phyloP scores from a whole-genome alignment of 2,113 vertebrate genomes.

The Oryzias curvinotus region DNA sequence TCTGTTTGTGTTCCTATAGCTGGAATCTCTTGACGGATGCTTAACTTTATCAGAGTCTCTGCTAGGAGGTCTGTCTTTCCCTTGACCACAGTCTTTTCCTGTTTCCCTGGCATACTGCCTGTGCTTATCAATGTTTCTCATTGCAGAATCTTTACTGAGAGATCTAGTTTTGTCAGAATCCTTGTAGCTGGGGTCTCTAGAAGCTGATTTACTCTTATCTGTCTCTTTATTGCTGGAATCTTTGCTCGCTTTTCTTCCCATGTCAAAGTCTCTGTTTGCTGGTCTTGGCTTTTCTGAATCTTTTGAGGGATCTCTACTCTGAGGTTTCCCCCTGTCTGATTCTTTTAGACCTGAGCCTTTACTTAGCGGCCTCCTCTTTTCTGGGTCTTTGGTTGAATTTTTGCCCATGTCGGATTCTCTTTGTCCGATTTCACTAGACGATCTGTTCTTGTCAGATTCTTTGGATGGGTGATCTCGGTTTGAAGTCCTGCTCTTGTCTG shows the following conservation, averaged over 20 bases:
- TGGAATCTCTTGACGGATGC: conserved; percentile 61
- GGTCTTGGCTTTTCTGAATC: conserved; percentile 62
- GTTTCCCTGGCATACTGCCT: conserved; percentile 60
- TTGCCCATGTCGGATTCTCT: conserved; percentile 57
- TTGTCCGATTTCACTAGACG: conserved; percentile 49
- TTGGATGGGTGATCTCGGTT: conserved; percentile 58
- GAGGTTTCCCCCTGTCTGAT: conserved; percentile 48
- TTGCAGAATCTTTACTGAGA: conserved; percentile 43
- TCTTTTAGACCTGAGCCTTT: conserved; percentile 64
- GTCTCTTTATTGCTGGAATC: conserved; percentile 56
- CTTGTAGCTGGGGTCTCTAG: conserved; percentile 53
- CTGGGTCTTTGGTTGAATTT: conserved; percentile 61
- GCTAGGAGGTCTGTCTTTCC: conserved; percentile 67
- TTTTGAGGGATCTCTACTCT: conserved; percentile 50
- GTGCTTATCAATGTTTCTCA: conserved; percentile 59
- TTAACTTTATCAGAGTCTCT: conserved; percentile 58
- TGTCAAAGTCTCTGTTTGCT: conserved; percentile 57
- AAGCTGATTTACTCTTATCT: conserved; percentile 57
- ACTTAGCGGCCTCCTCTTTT: conserved; percentile 48
- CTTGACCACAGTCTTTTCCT: conserved; percentile 59
- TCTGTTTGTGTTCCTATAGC: conserved; percentile 65
- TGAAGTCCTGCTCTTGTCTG: conserved; percentile 53
- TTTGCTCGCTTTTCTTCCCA: conserved; percentile 53
- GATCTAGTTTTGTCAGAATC: conserved; percentile 54
- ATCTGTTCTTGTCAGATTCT: conserved; percentile 59